Evolutionary conservation across 2,113 vertebrate genomes (phyloP), one percentile per base, ranked within the genome.

Genomic region (Haemorhous mexicanus): DNA sequence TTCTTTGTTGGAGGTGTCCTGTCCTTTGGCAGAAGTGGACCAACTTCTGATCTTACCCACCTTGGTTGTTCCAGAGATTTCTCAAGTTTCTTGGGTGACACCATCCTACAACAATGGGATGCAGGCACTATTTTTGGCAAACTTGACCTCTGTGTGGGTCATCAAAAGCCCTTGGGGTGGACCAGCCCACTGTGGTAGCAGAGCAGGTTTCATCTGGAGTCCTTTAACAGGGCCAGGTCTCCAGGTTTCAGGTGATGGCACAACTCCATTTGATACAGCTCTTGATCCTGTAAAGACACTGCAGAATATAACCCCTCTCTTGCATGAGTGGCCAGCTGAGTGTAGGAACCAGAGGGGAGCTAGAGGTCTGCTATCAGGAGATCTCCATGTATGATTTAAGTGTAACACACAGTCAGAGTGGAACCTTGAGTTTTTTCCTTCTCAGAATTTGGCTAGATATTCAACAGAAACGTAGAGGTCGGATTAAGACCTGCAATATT

Each of bases 191-290:
- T 9, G 3, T 26, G 16, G 28, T 55, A 13, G 33, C 20, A 49
- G 26, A 20, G 3, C 2, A 1, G 3, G 1, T 46, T 70, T 55
- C 21, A 84, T 28, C 8, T 56, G 52, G 63, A 55, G 20, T 44
- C 6, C 21, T 81, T 75, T n/a, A 80, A 49, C 21, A 46, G 23
- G 14, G 63, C 16, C 8, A 9, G 11, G 7, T 27, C n/a, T 44
- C 16, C 47, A 68, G 13, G 12, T 56, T 75, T 43, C 68, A 66
- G 35, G 17, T 50, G 21, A 13, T 39, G 21, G 11, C 20, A 50
- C 2, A 10, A 18, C 18, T 50, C 16, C 2, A 8, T 19, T 70
- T 66, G 24, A 20, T 23, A 63, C 0, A 2, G n/a, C 37, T 11
- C 24, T 23, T 75, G 67, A 14, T 33, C 18, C 41, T 55, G 4